These are phyloP conservation scores for Eidolon helvum DNA, from an alignment of 2,113 vertebrate species.

Conservation along the genomic window DNA sequence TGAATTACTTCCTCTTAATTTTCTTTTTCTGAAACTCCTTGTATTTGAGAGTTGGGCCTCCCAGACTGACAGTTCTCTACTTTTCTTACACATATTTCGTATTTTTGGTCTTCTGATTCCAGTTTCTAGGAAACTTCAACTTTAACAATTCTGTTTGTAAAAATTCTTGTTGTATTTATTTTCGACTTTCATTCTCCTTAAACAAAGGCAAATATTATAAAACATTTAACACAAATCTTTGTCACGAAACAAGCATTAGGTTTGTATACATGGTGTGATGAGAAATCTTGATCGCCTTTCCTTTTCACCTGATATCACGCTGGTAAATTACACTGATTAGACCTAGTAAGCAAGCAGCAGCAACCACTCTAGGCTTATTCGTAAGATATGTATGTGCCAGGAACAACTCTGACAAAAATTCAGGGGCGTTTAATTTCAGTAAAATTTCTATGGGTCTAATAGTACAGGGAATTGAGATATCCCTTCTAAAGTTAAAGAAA, in stretches of 20 bases:
- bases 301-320: neutral
- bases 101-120: neutral
- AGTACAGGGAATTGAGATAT: neutral
- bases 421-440: neutral
- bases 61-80: neutral
- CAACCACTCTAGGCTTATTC: neutral
- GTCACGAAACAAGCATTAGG: neutral
- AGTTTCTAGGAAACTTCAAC: neutral
- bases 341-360: neutral
- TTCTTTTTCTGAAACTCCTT: neutral
- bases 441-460: neutral
- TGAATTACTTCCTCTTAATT: conserved; percentile 17
- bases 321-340: neutral
- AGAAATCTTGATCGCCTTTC: neutral
- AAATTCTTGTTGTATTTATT: neutral
- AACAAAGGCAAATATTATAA: neutral
- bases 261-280: neutral
- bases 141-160: neutral
- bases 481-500: neutral
- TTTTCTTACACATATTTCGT: neutral
- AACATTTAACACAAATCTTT: neutral
- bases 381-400: neutral
- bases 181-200: neutral
- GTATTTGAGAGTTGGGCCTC: neutral
- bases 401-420: neutral